Evolutionary conservation across 64 coral and sea anemone species (phyloP).

Genomic region (Porites lutea): DNA sequence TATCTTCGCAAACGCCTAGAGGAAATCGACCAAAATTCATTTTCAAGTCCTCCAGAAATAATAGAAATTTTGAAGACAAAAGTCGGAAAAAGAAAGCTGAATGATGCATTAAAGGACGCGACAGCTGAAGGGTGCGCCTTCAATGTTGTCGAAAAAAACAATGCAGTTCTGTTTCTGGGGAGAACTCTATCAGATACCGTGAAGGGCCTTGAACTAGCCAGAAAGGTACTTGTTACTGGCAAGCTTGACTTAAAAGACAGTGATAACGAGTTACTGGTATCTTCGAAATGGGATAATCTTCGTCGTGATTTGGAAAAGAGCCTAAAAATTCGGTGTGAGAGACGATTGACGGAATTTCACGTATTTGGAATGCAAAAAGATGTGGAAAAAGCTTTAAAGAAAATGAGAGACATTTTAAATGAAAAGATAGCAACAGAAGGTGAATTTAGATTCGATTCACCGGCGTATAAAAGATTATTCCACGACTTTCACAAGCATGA

Average conservation of each 20-base stretch:
- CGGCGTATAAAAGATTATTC: not conserved
- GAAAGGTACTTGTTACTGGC: not conserved
- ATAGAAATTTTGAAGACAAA: constrained; percentile 3
- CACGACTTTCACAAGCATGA: not conserved
- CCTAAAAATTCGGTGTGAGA: not conserved
- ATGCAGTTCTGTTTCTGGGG: not conserved
- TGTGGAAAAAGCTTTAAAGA: not conserved
- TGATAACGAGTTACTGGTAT: not conserved
- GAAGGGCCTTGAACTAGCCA: not conserved
- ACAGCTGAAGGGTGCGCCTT: not conserved
- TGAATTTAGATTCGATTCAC: constrained; percentile 10
- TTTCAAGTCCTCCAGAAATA: not conserved
- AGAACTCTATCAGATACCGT: not conserved
- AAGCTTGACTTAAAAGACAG: not conserved
- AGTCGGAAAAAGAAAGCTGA: constrained; percentile 10
- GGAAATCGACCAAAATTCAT: not conserved
- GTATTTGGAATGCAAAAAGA: constrained; percentile 4
- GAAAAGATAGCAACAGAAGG: constrained; percentile 9
- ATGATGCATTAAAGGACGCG: not conserved
- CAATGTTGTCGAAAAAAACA: constrained; percentile 2
- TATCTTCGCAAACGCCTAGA: not conserved
- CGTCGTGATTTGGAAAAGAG: not conserved
- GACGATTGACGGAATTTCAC: not conserved
- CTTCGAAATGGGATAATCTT: not conserved
- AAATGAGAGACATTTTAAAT: not conserved